These are phyloP conservation scores for Luperina nickerlii DNA, from an alignment of 2,888 invertebrate species.

Conservation along the genomic window DNA sequence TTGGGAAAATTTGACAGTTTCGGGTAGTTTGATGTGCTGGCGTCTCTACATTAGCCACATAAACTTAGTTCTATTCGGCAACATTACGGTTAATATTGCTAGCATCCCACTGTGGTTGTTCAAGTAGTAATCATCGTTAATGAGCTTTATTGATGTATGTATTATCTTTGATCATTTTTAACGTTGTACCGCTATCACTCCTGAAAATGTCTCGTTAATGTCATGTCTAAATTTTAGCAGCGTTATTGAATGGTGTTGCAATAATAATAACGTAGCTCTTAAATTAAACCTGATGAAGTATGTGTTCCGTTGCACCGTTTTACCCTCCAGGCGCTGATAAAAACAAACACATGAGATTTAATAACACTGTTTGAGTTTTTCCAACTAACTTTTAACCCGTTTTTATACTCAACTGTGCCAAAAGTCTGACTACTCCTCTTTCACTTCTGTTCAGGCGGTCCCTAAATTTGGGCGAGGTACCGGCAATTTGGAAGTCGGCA, in stretches of 20 bases:
- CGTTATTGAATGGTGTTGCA: neutral
- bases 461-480: no score
- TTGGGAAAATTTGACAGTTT: no score
- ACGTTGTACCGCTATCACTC: neutral
- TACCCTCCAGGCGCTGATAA: neutral
- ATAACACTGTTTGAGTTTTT: neutral
- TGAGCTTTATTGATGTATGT: neutral
- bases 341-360: neutral
- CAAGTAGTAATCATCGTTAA: conserved; percentile 1
- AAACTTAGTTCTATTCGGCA: neutral
- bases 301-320: neutral
- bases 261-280: neutral
- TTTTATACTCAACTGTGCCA: no score
- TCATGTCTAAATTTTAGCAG: neutral
- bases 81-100: conserved; percentile 4
- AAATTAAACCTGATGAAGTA: neutral
- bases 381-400: no score
- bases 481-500: no score
- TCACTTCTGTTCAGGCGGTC: no score
- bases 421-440: no score
- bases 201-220: neutral
- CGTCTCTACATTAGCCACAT: neutral
- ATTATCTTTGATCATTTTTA: neutral
- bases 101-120: neutral
- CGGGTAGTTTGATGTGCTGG: no score